Base-by-base conservation (phyloP, 2,113 vertebrate species). In the Ptychochromis oligacanthus region DNA sequence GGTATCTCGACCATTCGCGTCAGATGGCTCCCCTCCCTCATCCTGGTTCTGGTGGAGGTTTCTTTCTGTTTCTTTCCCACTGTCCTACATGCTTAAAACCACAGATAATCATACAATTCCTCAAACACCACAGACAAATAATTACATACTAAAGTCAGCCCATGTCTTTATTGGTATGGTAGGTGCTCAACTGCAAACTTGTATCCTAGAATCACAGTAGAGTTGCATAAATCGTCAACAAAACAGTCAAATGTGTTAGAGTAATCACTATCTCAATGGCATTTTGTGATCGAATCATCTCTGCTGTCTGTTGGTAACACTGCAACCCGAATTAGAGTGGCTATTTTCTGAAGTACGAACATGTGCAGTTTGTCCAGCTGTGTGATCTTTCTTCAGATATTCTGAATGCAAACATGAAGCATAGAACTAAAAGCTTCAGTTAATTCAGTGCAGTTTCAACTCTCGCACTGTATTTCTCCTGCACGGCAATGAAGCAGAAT, bases 401-500 rank as follows among this genome's bases (percentile, higher is more conserved):
- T 77, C 36, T 67, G 15, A 64, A 76, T 75, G 52, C 22, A 49
- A 22, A 80, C 65, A 83, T 65, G 74, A 56, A 52, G 5, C 24
- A 43, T 13, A 28, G 15, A 38, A 13, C 10, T 17, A 18, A n/a
- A 4, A 46, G 58, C 28, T 79, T 77, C 52, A 79, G 52, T 70
- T 58, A 13, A 31, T 43, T 40, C 74, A 20, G 60, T 80, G 70
- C 64, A 24, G 15, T 70, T 38, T 72, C 6, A 82, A 17, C 40
- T 12, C 55, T 52, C 14, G 24, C 75, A 36, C 77, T 84, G 54
- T 62, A 78, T 82, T 87, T 78, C 18, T 61, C 2, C 49, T 76
- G 7, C 17, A 17, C 57, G 60, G 80, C 55, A 84, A 38, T 77
- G 17, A 60, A 85, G 55, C 59, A 40, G 24, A 82, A 80, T 80